These are phyloP conservation scores for Baronia brevicornis DNA, from an alignment of 2,888 invertebrate genomes.

Conservation along the genomic window DNA sequence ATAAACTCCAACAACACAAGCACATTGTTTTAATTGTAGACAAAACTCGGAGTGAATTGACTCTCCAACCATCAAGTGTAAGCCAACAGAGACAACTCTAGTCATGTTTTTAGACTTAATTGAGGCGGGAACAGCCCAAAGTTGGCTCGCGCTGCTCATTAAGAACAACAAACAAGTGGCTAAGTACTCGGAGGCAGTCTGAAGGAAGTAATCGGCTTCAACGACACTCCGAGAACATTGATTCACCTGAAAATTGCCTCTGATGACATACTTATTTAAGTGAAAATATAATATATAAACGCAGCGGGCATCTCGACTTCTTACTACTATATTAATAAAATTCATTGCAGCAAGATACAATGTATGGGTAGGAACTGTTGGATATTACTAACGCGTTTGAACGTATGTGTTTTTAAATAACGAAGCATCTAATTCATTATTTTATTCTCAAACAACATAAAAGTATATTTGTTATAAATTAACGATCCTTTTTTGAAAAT, in stretches of 20 bases:
- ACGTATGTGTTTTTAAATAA: no score
- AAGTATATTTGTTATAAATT: no score
- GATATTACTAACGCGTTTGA: no score
- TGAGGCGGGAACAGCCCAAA: slow-evolving; percentile 65
- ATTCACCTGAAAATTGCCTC: slow-evolving; percentile 31
- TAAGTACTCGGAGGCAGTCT: slow-evolving; percentile 55
- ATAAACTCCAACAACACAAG: no score
- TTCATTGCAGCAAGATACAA: no score
- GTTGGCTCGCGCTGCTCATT: slow-evolving; percentile 69
- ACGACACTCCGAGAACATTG: slow-evolving; percentile 27
- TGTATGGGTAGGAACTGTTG: no score
- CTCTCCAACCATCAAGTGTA: slow-evolving; percentile 22
- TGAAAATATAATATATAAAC: no score
- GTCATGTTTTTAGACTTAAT: slow-evolving; percentile 70
- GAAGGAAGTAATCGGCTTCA: slow-evolving; percentile 66
- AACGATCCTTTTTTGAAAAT: no score
- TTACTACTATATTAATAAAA: no score
- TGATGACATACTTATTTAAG: slow-evolving; percentile 19
- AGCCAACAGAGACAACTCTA: slow-evolving; percentile 43
- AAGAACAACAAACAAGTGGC: slow-evolving; percentile 70
- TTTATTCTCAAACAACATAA: no score
- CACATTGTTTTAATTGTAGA: slow-evolving; percentile 1
- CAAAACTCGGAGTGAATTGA: slow-evolving; percentile 13
- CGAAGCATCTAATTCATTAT: no score
- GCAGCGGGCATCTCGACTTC: no score